Evolutionary conservation across 2,888 invertebrate genomes (phyloP), one percentile per base, ranked within the genome.

Genomic region (Notocelia uddmanniana): DNA sequence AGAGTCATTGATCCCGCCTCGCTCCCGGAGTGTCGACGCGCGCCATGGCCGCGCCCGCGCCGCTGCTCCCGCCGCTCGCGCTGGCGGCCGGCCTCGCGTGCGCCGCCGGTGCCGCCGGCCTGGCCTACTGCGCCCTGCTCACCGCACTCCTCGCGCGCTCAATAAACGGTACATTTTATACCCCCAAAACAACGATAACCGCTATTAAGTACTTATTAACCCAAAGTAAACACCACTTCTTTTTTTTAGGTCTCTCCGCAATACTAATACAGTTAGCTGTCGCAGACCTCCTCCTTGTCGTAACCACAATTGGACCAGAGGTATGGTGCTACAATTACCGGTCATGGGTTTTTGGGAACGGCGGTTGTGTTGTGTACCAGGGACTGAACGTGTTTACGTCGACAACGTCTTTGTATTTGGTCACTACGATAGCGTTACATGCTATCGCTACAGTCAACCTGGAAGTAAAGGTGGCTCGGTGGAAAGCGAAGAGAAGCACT

Each of bases 371-470:
- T 66, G 84, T 94, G 1, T 95, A 94, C 82, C 86, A 94, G 75
- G 95, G 95, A 48, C 80, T 93, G 19, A 95, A 93, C 82, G 92
- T 95, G 48, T 89, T 95, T 60, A 86, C 93, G 2, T 94, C 95
- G 62, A 94, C 95, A 2, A 91, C 94, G n/a, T 90, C 93, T 2
- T 83, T 94, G 15, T 95, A 95, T 83, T 88, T 95, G 73, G 87
- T 95, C 41, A 88, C 93, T 66, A 94, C 94, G 19, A 84, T 95
- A 69, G 95, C 95, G 71, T 89, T 95, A 69, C 95, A 95, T 78
- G 89, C 94, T 19, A 88, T 95, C 57, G 94, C 95, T 1, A 92
- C 94, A 10, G 89, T 93, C 75, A 95, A 94, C 77, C 81, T 95
- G 34, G 92, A 94, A 80, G 88, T 92, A 77, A 91, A 90, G 74